These are phyloP conservation scores for Ophion ventricosus DNA, from an alignment of 2,888 invertebrate genomes.

Conservation along the genomic window DNA sequence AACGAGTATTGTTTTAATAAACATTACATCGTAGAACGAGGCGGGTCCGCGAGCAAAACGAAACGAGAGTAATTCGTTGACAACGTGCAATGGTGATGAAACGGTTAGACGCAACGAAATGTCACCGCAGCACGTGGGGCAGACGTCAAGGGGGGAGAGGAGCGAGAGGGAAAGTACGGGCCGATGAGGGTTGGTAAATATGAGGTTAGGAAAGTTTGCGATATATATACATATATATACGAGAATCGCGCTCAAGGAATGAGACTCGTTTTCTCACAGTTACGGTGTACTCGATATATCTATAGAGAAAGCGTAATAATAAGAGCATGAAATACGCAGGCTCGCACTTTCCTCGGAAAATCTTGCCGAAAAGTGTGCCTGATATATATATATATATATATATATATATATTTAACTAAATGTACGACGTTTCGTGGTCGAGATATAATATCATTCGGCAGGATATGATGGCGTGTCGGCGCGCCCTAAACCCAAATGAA, in stretches of 20 bases:
- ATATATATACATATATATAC: background rate
- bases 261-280: background rate
- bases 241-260: background rate
- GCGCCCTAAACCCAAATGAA: constrained; percentile 78
- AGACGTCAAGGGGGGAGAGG: background rate
- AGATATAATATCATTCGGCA: constrained; percentile 74
- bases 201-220: background rate
- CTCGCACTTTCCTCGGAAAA: background rate
- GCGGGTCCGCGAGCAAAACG: background rate
- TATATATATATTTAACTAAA: background rate
- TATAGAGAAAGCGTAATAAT: background rate
- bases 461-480: constrained; percentile 77
- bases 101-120: background rate
- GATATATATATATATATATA: background rate
- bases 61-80: background rate
- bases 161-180: background rate
- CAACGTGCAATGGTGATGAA: background rate
- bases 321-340: background rate
- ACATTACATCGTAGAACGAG: background rate
- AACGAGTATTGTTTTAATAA: background rate
- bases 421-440: constrained; percentile 36
- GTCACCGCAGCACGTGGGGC: background rate
- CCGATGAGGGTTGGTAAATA: background rate
- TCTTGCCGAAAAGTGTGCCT: background rate
- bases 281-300: background rate